Conservation (phyloP, 2,113 vertebrate species). For the Urocolius indicus region DNA sequence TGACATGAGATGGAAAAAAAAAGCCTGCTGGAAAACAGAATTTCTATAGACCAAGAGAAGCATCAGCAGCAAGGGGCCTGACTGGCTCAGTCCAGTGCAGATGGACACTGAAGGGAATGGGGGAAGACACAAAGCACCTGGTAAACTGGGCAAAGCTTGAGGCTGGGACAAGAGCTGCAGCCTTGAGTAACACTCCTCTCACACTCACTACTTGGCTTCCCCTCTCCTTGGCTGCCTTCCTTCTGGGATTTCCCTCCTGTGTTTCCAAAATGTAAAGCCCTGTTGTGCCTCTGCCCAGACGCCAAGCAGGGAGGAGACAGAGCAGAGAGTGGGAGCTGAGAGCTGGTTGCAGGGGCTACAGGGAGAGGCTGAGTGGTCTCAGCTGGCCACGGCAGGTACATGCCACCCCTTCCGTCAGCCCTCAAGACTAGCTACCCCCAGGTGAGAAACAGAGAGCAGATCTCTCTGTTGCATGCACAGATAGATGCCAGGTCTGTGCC, state of each 20-base stretch:
- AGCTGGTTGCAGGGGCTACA: not conserved
- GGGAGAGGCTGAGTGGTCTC: not conserved
- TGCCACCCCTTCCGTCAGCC: not conserved
- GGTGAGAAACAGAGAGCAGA: not conserved
- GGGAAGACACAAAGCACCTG: not conserved
- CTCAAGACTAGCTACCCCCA: not conserved
- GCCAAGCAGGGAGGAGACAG: not conserved
- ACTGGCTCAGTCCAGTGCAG: not conserved
- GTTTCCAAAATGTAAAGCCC: not conserved
- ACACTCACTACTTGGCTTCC: not conserved
- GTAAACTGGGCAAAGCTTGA: not conserved
- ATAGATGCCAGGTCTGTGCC: not conserved
- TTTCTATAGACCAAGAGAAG: not conserved
- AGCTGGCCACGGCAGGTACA: not conserved
- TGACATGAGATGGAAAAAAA: not conserved
- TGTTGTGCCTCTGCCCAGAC: not conserved
- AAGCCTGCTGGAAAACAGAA: not conserved
- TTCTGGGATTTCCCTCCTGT: not conserved
- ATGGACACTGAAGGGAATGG: not conserved
- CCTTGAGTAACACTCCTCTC: not conserved
- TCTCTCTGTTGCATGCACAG: not conserved
- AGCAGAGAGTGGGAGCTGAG: not conserved
- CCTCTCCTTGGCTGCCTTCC: not conserved
- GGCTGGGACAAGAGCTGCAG: not conserved
- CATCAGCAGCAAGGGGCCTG: not conserved